A percentile compares a stretch with the other conserved stretches of the same genome.
Evolutionary conservation across 1,140 invertebrate species (phyloP).

Genomic region (Portunus trituberculatus): DNA sequence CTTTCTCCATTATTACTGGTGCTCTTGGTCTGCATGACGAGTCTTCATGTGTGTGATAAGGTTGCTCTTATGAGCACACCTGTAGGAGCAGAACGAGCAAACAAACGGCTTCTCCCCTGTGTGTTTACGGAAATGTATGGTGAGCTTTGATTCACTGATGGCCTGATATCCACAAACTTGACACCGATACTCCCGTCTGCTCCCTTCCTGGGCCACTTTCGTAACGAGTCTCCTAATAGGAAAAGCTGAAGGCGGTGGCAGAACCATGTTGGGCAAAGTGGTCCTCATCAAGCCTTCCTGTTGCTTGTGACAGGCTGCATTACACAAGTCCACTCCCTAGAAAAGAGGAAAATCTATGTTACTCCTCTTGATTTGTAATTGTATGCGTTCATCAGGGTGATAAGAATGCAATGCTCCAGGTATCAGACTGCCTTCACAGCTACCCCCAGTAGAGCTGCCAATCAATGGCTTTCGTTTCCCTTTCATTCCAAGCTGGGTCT

Average conservation of each 20-base stretch:
- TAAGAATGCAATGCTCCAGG: constrained; percentile 35
- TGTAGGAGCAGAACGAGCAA: constrained; percentile 62
- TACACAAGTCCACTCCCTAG: constrained; percentile 70
- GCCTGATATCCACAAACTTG: constrained; percentile 70
- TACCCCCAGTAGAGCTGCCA: neutral
- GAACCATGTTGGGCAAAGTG: constrained; percentile 64
- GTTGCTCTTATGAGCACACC: constrained; percentile 72
- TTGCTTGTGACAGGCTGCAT: constrained; percentile 66
- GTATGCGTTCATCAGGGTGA: constrained; percentile 5
- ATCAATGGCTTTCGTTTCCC: constrained; percentile 44
- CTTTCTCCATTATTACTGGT: constrained; percentile 35
- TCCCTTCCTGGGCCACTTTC: constrained; percentile 29
- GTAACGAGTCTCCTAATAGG: constrained; percentile 58
- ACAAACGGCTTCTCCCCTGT: constrained; percentile 69
- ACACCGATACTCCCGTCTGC: constrained; percentile 63
- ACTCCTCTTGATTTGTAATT: constrained; percentile 67
- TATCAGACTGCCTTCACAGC: constrained; percentile 48
- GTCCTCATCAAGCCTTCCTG: constrained; percentile 63
- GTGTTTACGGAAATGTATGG: constrained; percentile 69
- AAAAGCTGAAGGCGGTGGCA: constrained; percentile 58
- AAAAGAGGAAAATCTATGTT: constrained; percentile 72
- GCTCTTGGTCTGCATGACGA: constrained; percentile 61
- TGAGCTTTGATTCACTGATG: constrained; percentile 72
- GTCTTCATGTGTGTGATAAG: constrained; percentile 71
- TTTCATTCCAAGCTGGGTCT: constrained; percentile 27